Evolutionary conservation across 2,888 invertebrate genomes (phyloP), one percentile per base, ranked within the genome.

Genomic region (Orthosia gothica): DNA sequence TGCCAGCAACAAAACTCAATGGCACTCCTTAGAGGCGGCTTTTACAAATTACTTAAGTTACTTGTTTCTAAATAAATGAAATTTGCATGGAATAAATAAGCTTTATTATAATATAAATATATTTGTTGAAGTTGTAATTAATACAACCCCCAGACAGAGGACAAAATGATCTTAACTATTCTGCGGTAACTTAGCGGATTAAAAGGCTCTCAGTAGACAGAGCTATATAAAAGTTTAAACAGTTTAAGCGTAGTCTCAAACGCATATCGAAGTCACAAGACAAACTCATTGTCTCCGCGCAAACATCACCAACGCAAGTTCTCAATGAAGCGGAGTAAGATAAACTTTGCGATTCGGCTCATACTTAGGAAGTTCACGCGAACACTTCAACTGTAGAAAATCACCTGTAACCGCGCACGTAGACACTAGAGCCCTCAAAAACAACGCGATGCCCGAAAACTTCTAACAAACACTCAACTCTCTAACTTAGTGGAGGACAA

Each of bases 241-340:
- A 90, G 91, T 91, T 90, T 88, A 88, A 87, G 87, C 88, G 87
- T 87, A 86, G 88, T 87, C 87, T 87, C 79, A 88, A 89, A 91
- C 90, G 90, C 91, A 91, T 93, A 91, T 92, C 88, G 89, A 91
- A 94, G 92, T 93, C 90, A 89, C 90, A 93, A 93, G 92, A 92
- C 92, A 93, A 94, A 93, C 92, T 93, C 92, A 94, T 93, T 93
- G 92, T 93, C 91, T 90, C 89, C 85, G 87, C 79, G 84, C 91
- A 92, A 92, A 92, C 91, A 92, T 90, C 86, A 88, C 87, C 87
- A 87, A 90, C 90, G 92, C 91, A 92, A 93, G 89, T 93, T 93
- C 91, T 90, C 92, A 91, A 91, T 92, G 91, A 92, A 90, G 89
- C 86, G 83, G 87, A 86, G 88, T 85, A 90, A 92, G 92, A 91